Evolutionary conservation across 2,888 invertebrate genomes (phyloP), one percentile per base, ranked within the genome.

Genomic region (Hypercompe scribonia): DNA sequence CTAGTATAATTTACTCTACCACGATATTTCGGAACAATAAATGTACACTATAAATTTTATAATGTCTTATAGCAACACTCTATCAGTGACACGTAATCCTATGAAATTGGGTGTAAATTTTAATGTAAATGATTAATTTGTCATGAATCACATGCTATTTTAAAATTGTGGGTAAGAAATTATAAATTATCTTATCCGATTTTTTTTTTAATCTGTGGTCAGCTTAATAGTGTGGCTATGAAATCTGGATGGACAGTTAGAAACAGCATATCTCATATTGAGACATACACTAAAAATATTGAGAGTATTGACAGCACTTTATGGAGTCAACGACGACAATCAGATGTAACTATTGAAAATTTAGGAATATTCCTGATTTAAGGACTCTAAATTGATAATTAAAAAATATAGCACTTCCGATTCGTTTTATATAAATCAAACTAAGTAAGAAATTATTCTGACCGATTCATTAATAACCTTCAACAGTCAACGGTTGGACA

Each of bases 71-170:
- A 64, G 61, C 36, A 65, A 73, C 75, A 77, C 76, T 81, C 54
- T 8, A 74, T 84, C 84, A 79, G 39, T 70, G 75, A 76, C 76
- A 78, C 42, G 65, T 81, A 85, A 86, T 84, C 82, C 79, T 82
- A 87, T 88, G 82, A 84, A 87, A 85, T 88, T 78, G 81, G 77
- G 82, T 86, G 84, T 88, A 84, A 87, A 85, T 72, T 84, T 84
- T 79, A 84, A 85, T 87, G 87, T 88, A 82, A 81, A 81, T 81
- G 71, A 63, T 72, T 79, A 86, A 88, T 87, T 88, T 88, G 86
- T 87, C 75, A 74, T 78, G 33, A n/a, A 65, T 73, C 71, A 80
- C 73, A 68, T 34, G 28, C 69, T 74, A 74, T 84, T 86, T 86
- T 87, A 83, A 86, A 76, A 78, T 82, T 78, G 74, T 68, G 50